phyloP scores from a whole-genome alignment of 2,797 vertebrate species.

The Tokudaia muenninki region DNA sequence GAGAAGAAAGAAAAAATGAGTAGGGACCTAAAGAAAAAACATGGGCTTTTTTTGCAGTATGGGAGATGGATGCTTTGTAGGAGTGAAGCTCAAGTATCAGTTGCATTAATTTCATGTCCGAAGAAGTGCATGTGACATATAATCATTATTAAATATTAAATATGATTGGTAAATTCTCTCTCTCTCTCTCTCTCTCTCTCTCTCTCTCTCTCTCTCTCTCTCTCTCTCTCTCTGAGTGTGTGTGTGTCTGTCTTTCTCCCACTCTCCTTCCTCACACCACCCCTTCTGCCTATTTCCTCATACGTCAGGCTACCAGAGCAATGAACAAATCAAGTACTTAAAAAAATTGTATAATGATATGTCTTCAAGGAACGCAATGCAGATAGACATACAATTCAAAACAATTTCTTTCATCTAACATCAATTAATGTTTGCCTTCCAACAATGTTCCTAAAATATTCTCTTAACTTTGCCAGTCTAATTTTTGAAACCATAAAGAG shows the following conservation, averaged over 20 bases:
- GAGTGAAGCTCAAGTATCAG: not conserved
- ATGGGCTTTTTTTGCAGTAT: not conserved
- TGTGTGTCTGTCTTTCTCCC: too few relatives aligned
- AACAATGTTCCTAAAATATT: not conserved
- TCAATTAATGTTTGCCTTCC: not conserved
- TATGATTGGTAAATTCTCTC: not conserved
- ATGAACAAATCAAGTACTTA: not conserved
- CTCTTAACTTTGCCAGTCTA: not conserved
- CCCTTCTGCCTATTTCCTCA: not conserved
- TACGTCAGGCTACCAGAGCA: not conserved
- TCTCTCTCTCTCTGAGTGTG: not conserved
- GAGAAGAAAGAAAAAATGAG: not conserved
- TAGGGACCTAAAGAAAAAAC: not conserved
- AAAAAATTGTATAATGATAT: not conserved
- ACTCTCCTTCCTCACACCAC: accelerated
- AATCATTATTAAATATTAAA: not conserved
- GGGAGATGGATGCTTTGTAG: not conserved
- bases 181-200: not conserved
- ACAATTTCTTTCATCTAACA: not conserved
- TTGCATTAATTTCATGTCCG: not conserved
- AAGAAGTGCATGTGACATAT: not conserved
- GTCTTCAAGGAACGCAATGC: not conserved
- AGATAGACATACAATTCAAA: not conserved
- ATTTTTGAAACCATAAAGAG: not conserved
- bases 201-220: too few relatives aligned